Evolutionary conservation across 2,797 vertebrate species (phyloP).

Genomic region (Parauchenoglanis punctatus): DNA sequence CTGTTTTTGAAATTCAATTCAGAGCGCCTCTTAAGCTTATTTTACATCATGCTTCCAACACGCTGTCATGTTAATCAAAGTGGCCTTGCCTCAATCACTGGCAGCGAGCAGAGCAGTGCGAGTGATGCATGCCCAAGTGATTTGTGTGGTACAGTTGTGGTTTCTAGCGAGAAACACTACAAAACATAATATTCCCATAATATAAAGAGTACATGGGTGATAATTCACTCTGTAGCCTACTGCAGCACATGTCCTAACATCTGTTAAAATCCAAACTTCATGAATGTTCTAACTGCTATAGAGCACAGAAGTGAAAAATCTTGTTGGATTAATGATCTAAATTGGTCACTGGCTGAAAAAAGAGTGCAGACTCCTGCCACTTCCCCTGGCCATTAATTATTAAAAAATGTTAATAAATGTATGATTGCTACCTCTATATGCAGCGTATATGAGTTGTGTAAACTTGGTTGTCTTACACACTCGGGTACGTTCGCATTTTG

Average conservation of each 20-base stretch:
- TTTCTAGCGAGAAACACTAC: background rate
- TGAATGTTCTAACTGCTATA: background rate
- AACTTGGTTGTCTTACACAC: constrained; percentile 28
- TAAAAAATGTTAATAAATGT: constrained; percentile 2
- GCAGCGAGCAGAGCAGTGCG: background rate
- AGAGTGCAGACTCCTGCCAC: background rate
- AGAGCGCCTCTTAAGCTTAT: background rate
- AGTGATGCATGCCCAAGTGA: background rate
- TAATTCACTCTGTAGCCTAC: background rate
- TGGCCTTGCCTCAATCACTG: background rate
- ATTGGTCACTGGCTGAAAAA: background rate
- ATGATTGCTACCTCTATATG: constrained; percentile 2
- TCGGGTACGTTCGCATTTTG: constrained; percentile 28
- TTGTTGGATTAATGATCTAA: background rate
- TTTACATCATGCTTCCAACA: background rate
- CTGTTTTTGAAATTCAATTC: background rate
- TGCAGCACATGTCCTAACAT: background rate
- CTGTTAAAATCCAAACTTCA: background rate
- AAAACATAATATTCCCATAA: background rate
- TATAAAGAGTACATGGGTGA: background rate
- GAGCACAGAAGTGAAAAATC: background rate
- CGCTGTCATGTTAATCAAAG: background rate
- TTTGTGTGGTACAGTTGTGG: background rate
- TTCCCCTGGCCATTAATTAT: background rate
- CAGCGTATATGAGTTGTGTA: background rate